These are phyloP conservation scores for Hippolais icterina DNA, from an alignment of 2,113 vertebrate species.

Conservation along the genomic window DNA sequence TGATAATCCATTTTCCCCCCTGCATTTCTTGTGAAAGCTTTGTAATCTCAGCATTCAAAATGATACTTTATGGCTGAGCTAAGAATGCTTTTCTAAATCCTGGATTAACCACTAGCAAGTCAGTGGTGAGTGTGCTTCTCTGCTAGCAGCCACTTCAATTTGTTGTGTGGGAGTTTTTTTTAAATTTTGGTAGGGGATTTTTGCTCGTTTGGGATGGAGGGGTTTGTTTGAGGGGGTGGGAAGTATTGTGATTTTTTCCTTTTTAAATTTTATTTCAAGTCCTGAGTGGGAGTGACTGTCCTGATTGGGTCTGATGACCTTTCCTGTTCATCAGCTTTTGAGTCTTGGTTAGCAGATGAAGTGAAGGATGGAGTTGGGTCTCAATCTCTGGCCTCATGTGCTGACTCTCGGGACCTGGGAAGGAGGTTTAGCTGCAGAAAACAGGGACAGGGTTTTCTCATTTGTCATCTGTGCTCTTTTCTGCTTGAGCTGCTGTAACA, in stretches of 20 bases:
- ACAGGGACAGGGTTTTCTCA: neutral
- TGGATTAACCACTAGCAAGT: neutral
- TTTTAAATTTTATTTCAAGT: neutral
- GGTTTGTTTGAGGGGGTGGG: neutral
- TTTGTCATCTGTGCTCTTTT: neutral
- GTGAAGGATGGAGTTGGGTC: neutral
- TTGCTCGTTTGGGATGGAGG: neutral
- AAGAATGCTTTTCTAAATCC: conserved; percentile 12
- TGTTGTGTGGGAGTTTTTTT: neutral
- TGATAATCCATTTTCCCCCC: neutral
- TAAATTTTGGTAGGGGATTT: neutral
- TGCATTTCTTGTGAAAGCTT: neutral
- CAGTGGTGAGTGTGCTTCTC: neutral
- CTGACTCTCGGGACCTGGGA: neutral
- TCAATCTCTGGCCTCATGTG: neutral
- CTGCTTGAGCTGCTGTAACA: neutral
- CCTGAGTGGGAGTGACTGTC: neutral
- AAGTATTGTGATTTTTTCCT: neutral
- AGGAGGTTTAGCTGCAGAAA: neutral
- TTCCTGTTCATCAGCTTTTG: neutral
- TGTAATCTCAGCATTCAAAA: neutral
- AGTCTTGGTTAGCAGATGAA: neutral
- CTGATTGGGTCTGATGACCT: neutral
- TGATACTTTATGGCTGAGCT: neutral
- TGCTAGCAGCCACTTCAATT: neutral